These are phyloP conservation scores for Calameuta filiformis DNA, from an alignment of 2,888 invertebrate species.

Conservation along the genomic window DNA sequence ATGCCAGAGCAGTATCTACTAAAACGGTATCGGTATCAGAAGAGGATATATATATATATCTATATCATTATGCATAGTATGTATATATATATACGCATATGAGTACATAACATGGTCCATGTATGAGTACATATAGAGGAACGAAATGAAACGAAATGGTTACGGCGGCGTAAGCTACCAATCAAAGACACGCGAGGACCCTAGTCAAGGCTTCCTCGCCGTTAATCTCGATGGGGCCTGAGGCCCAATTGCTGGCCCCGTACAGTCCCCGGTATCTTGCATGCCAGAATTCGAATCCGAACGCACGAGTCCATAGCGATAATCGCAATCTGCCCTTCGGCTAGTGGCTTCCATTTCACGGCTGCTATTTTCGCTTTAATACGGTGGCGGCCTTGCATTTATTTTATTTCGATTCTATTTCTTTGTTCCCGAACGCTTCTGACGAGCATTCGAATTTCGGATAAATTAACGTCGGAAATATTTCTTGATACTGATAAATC, in stretches of 20 bases:
- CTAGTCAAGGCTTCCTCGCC: neutral
- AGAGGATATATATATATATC: neutral
- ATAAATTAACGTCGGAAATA: neutral
- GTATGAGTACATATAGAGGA: neutral
- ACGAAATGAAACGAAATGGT: neutral
- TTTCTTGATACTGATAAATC: neutral
- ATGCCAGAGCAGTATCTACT: neutral
- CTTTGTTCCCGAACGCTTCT: neutral
- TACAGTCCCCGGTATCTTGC: neutral
- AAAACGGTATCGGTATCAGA: neutral
- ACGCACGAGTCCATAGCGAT: slow-evolving; percentile 1
- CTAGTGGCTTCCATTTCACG: slow-evolving; percentile 14
- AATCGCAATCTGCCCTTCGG: slow-evolving; percentile 19
- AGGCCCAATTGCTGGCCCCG: neutral
- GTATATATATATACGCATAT: neutral
- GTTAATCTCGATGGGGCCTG: neutral
- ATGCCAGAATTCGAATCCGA: neutral
- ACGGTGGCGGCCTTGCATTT: neutral
- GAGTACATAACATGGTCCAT: neutral
- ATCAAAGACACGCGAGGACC: neutral
- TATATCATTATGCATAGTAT: neutral
- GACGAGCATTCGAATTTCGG: neutral
- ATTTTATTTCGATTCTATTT: neutral
- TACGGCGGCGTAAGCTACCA: neutral
- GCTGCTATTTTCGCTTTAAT: neutral